Base-by-base conservation (phyloP, 2,888 invertebrate species). In the Seira musarum region DNA sequence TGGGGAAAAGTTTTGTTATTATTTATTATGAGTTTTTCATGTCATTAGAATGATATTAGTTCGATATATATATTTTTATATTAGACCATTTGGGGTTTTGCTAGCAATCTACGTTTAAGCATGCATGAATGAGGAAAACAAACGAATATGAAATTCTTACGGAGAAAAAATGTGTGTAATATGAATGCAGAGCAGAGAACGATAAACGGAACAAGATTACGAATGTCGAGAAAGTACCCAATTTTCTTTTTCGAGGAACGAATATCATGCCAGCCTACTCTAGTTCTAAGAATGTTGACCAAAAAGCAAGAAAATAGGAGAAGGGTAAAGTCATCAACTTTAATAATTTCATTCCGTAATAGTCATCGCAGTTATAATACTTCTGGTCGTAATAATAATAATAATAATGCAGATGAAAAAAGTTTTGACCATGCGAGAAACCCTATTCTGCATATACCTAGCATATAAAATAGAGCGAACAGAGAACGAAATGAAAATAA, bases 11-110 rank as follows among this genome's bases (percentile, higher is more conserved):
- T 74, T 74, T 66, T 74, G 67, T 67, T 74, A 74, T 63, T 76
- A 76, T 65, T 69, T 76, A 80, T 79, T 79, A 82, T 64, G 73
- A 79, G 78, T 80, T 83, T 83, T 82, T 83, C 83, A 81, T 81
- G 82, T 84, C 84, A 84, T 84, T 84, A 84, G 82, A 84, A 84
- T 84, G 84, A 79, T 74, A 84, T 84, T 84, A 82, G 49, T 49
- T 21, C 15, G 25, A 21, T 1, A 46, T 2, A 1, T 35, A 40
- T 13, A 8, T 10, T 6, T 21, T 2, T 40, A 21, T 40, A 40
- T 40, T 15, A 21, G 21, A 22, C 15, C 24, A 64, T 22, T 10
- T 15, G 17, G 17, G 60, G 17, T 15, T 10, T 10, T 46, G 46
- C n/a, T n/a, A n/a, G 13, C 40, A 40, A 5, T 13, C 40, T 40